Conservation (phyloP, 2,888 invertebrate genomes). For the Timandra comae region DNA sequence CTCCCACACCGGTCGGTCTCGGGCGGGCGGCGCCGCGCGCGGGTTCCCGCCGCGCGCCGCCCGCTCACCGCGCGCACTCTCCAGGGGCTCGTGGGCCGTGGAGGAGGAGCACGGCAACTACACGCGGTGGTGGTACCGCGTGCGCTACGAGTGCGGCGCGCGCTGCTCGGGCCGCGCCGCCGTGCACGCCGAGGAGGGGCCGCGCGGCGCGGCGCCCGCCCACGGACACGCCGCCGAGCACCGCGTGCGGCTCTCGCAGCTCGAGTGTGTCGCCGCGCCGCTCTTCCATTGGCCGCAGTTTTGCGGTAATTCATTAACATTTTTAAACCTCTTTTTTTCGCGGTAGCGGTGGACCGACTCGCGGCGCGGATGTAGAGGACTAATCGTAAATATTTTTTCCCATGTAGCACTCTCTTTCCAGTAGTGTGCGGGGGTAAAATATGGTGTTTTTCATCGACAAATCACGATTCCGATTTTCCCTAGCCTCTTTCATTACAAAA, state of each 20-base stretch:
- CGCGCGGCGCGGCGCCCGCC: conserved; percentile 9
- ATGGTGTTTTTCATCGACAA: too few species aligned
- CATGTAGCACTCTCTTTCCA: too few species aligned
- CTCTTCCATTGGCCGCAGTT: conserved; percentile 34
- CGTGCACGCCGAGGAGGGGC: conserved; percentile 20
- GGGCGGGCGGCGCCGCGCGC: conserved; percentile 8
- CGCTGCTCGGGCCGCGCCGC: conserved; percentile 34
- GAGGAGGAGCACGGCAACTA: conserved; percentile 43
- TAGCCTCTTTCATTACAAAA: too few species aligned
- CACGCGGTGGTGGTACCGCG: conserved; percentile 43
- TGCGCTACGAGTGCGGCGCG: conserved; percentile 39
- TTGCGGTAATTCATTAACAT: conserved; percentile 28
- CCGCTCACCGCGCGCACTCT: neutral
- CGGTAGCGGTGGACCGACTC: too few species aligned
- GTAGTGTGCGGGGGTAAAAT: too few species aligned
- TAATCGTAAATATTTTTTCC: too few species aligned
- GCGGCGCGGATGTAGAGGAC: too few species aligned
- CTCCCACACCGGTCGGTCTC: conserved; percentile 25
- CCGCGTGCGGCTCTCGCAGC: conserved; percentile 22
- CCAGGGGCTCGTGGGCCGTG: conserved; percentile 38
- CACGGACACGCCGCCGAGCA: conserved; percentile 24
- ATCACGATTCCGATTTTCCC: too few species aligned
- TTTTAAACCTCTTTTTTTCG: too few species aligned
- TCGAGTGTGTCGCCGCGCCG: conserved; percentile 28
- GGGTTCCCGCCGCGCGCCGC: too few species aligned